phyloP scores from a whole-genome alignment of 2,113 vertebrate species.

The Sphaerodactylus townsendi region DNA sequence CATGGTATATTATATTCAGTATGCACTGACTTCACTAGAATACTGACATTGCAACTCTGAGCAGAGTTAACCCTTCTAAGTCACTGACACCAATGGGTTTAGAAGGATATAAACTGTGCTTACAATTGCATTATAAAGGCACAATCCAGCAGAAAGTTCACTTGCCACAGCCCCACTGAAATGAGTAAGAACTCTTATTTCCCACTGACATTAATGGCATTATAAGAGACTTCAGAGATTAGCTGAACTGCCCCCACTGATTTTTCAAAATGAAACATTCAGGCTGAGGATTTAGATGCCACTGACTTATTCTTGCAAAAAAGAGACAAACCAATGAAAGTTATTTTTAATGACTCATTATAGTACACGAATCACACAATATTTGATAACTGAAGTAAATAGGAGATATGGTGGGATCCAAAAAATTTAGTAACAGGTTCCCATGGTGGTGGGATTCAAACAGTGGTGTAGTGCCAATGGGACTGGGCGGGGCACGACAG shows the following conservation, averaged over 20 bases:
- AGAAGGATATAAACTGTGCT: too few relatives aligned
- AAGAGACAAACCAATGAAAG: background rate
- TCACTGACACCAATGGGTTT: too few relatives aligned
- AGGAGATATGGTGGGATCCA: too few relatives aligned
- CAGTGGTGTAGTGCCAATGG: too few relatives aligned
- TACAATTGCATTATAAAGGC: background rate
- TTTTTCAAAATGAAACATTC: background rate
- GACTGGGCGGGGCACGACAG: too few relatives aligned
- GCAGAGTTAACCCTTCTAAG: too few relatives aligned
- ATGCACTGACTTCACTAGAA: background rate
- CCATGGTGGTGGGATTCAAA: too few relatives aligned
- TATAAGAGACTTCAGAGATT: background rate
- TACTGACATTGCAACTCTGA: too few relatives aligned
- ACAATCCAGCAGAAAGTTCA: background rate
- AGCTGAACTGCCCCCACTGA: background rate
- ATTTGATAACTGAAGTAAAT: slow-evolving; percentile 6
- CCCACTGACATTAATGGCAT: background rate
- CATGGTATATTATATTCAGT: background rate
- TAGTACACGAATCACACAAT: background rate
- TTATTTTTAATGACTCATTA: slow-evolving; percentile 10
- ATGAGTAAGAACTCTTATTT: background rate
- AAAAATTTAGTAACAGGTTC: too few relatives aligned
- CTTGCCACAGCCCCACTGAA: background rate
- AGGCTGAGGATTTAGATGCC: background rate
- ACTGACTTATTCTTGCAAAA: background rate